These are phyloP conservation scores for Oncorhynchus tshawytscha DNA, from an alignment of 2,113 vertebrate genomes.

Conservation along the genomic window DNA sequence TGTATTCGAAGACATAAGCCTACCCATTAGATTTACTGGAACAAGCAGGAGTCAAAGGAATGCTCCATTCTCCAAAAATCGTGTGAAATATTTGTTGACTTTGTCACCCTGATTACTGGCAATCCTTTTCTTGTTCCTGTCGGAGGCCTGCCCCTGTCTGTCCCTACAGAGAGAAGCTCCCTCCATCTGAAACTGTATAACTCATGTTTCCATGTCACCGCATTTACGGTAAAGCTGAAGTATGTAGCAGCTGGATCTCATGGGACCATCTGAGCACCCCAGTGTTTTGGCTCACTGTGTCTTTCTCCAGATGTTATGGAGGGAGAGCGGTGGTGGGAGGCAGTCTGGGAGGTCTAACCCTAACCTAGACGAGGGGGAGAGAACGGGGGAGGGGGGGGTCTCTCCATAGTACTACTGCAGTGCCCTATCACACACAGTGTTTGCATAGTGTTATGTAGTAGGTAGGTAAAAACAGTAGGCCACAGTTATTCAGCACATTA, in stretches of 20 bases:
- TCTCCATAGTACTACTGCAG: no score
- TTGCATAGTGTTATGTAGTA: no score
- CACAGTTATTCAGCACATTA: no score
- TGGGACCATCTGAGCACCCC: slow-evolving; percentile 29
- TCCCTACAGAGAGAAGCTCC: slow-evolving; percentile 33
- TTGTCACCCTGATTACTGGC: slow-evolving; percentile 40
- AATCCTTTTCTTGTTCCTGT: slow-evolving; percentile 40
- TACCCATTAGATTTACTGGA: slow-evolving; percentile 51
- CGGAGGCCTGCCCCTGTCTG: background rate
- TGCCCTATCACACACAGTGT: no score
- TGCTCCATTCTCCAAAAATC: slow-evolving; percentile 28
- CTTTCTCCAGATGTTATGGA: slow-evolving; percentile 18
- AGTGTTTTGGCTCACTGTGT: slow-evolving; percentile 2
- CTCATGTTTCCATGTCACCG: slow-evolving; percentile 52
- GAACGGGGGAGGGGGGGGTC: no score
- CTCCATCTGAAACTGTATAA: slow-evolving; percentile 45
- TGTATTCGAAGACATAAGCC: slow-evolving; percentile 18
- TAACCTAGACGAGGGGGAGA: slow-evolving; percentile 1
- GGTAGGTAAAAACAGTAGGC: no score
- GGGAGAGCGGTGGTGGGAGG: background rate
- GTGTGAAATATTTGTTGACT: slow-evolving; percentile 16
- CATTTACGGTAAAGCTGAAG: slow-evolving; percentile 60
- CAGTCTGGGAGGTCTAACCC: slow-evolving; percentile 13
- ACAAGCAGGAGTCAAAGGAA: slow-evolving; percentile 54
- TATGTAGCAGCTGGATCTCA: slow-evolving; percentile 26